Evolutionary conservation across 1,140 invertebrate species (phyloP).

Genomic region (Phocides pigmalion): DNA sequence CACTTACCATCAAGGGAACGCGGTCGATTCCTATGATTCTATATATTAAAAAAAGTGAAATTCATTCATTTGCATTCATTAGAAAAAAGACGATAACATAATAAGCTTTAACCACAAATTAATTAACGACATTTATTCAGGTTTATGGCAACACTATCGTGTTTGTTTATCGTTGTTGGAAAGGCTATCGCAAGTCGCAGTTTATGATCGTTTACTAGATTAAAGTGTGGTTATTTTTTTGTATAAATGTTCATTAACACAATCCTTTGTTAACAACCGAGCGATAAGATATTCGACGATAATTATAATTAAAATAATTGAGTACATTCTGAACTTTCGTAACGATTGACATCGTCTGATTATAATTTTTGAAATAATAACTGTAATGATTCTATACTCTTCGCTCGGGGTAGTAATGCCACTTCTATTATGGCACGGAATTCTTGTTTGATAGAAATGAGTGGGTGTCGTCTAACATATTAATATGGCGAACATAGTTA

Average conservation of each 20-base stretch:
- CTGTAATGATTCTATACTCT: too few species aligned
- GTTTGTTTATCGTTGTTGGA: constrained; percentile 31
- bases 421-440: too few species aligned
- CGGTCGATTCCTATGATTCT: too few species aligned
- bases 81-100: neutral
- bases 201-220: constrained; percentile 39
- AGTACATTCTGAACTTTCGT: neutral
- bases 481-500: too few species aligned
- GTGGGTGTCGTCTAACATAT: too few species aligned
- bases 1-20: too few species aligned
- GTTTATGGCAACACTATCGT: constrained; percentile 28
- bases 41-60: too few species aligned
- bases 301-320: neutral
- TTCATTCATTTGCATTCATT: too few species aligned
- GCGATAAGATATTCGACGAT: constrained; percentile 7
- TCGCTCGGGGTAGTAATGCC: too few species aligned
- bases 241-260: constrained; percentile 24
- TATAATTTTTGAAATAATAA: too few species aligned
- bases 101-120: constrained; percentile 7
- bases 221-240: constrained; percentile 26
- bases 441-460: too few species aligned
- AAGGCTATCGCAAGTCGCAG: constrained; percentile 37
- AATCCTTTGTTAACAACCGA: constrained; percentile 16
- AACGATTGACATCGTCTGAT: neutral
- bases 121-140: constrained; percentile 29